Conservation (phyloP, 2,888 invertebrate genomes). For the Pandemis cinnamomeana region DNA sequence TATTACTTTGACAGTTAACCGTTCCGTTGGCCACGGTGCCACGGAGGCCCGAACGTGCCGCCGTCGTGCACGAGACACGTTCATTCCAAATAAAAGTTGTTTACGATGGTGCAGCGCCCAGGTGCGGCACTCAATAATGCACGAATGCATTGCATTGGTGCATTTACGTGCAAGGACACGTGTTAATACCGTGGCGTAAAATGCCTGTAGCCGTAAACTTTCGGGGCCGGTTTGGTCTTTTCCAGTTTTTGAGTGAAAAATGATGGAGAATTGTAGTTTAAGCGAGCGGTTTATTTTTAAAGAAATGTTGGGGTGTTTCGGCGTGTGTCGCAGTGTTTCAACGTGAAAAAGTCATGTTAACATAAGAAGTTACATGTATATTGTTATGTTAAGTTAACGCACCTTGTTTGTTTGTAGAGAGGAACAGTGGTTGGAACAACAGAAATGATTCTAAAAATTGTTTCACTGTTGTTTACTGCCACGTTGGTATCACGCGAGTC, state of each 20-base stretch:
- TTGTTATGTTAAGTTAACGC: too few relatives aligned
- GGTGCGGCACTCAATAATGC: slow-evolving; percentile 36
- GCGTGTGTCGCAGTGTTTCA: too few relatives aligned
- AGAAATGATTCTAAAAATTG: too few relatives aligned
- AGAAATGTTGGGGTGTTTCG: not conserved
- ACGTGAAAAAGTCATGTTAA: too few relatives aligned
- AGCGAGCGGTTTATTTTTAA: not conserved
- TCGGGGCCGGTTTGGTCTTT: not conserved
- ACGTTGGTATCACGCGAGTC: too few relatives aligned
- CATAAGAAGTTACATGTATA: too few relatives aligned
- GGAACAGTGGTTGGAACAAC: too few relatives aligned
- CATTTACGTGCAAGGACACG: slow-evolving; percentile 37
- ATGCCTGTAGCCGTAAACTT: slow-evolving; percentile 9
- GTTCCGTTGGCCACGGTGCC: slow-evolving; percentile 19
- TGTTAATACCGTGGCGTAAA: slow-evolving; percentile 35
- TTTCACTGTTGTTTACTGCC: too few relatives aligned
- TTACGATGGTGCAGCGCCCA: slow-evolving; percentile 38
- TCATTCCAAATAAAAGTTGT: slow-evolving; percentile 40
- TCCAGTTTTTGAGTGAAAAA: not conserved
- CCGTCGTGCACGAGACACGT: slow-evolving; percentile 19
- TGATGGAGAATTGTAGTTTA: not conserved
- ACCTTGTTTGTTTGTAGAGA: too few relatives aligned
- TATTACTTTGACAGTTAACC: not conserved
- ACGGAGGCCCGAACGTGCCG: slow-evolving; percentile 31
- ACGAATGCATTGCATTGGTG: slow-evolving; percentile 29